Conservation (phyloP, 2,797 vertebrate species). For the Pantherophis alleghaniensis region DNA sequence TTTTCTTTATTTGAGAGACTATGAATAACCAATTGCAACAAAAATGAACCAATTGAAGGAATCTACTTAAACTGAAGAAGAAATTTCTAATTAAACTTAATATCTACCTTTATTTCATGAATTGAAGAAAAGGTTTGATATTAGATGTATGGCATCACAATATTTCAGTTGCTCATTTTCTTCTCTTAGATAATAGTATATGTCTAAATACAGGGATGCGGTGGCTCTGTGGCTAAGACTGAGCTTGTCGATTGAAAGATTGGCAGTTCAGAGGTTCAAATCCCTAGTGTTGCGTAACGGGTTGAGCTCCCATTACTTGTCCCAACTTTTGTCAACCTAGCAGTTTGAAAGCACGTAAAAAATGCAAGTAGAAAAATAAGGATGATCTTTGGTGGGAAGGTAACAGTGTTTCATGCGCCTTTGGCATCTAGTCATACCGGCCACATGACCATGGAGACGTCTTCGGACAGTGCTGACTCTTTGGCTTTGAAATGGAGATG, state of each 20-base stretch:
- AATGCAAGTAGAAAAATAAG: too few species aligned
- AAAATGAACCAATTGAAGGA: background rate
- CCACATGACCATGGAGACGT: too few species aligned
- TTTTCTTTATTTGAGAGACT: background rate
- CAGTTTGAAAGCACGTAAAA: too few species aligned
- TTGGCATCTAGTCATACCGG: too few species aligned
- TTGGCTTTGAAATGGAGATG: too few species aligned
- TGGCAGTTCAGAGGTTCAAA: too few species aligned
- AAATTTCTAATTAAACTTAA: background rate
- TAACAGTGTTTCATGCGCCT: rapidly evolving
- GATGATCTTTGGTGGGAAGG: too few species aligned
- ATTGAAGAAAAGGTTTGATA: background rate
- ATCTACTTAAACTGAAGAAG: background rate
- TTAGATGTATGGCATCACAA: background rate
- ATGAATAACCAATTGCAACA: background rate
- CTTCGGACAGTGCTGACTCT: too few species aligned
- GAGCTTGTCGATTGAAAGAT: rapidly evolving
- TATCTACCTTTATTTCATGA: background rate
- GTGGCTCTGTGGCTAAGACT: too few species aligned
- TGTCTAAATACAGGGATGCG: background rate
- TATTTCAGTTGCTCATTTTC: background rate
- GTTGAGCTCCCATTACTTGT: too few species aligned
- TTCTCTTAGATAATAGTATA: background rate
- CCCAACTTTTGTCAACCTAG: too few species aligned
- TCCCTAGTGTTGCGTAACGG: rapidly evolving